phyloP scores from a whole-genome alignment of 2,797 vertebrate genomes.

The Danio jaintianensis region DNA sequence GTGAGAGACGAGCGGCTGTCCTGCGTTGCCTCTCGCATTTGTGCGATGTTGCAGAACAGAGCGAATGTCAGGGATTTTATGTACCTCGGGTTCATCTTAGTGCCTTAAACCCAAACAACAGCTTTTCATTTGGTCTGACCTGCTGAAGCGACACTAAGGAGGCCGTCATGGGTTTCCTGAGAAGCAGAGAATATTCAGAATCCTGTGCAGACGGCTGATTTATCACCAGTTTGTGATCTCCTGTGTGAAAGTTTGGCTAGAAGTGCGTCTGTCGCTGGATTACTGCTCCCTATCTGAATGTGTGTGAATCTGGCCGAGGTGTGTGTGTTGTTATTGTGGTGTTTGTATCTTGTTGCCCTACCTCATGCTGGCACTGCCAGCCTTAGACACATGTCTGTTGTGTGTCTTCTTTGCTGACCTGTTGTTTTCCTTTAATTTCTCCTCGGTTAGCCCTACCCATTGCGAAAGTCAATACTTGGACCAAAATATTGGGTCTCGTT shows the following conservation, averaged over 20 bases:
- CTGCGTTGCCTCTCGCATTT: slow-evolving; percentile 84
- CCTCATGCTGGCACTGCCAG: slow-evolving; percentile 84
- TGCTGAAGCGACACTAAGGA: neutral
- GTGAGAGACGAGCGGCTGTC: slow-evolving; percentile 80
- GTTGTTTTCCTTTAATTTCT: slow-evolving; percentile 65
- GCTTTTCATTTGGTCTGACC: slow-evolving; percentile 59
- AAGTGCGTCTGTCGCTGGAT: slow-evolving; percentile 67
- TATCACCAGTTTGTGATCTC: too few relatives aligned
- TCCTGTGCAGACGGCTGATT: slow-evolving; percentile 68
- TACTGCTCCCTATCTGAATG: slow-evolving; percentile 66
- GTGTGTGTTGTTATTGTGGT: slow-evolving; percentile 27
- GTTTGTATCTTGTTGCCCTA: slow-evolving; percentile 74
- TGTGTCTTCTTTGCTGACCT: slow-evolving; percentile 66
- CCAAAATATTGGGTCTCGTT: too few relatives aligned
- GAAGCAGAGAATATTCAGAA: slow-evolving; percentile 15
- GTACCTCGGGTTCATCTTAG: slow-evolving; percentile 99
- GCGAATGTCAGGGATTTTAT: slow-evolving; percentile 99
- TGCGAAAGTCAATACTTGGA: too few relatives aligned
- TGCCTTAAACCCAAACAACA: slow-evolving; percentile 92
- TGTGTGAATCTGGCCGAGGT: slow-evolving; percentile 55
- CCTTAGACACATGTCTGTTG: slow-evolving; percentile 71
- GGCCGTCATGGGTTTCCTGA: too few relatives aligned
- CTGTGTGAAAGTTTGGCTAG: slow-evolving; percentile 13
- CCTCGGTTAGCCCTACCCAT: too few relatives aligned
- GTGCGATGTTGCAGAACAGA: slow-evolving; percentile 92